Base-by-base conservation (phyloP, 2,797 vertebrate genomes). In the Syngnathus rostellatus region DNA sequence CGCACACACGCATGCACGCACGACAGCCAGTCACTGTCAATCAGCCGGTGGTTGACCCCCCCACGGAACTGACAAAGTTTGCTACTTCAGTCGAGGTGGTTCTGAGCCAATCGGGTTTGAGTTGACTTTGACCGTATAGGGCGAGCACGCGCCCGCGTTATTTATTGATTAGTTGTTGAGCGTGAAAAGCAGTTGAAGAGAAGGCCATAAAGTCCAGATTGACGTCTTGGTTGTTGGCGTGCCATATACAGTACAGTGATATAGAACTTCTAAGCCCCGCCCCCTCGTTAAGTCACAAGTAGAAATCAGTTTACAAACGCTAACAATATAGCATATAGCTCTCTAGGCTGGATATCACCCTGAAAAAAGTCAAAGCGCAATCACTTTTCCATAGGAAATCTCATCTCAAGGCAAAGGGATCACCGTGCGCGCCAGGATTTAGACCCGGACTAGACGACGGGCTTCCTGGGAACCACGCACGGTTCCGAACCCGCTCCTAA, bases 191-290 rank as follows among this genome's bases (percentile, higher is more conserved):
- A 79, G 68, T 83, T 86, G 80, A 21, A 25, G 77, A 88, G 83
- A 91, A 90, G 88, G 86, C 86, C 86, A 85, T 90, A 86, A 84
- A 89, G 83, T 88, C 89, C 88, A 78, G 87, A 91, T 90, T 88
- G 86, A 89, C 31, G 84, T 89, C 81, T 89, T 85, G 89, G 85
- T 90, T 90, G 91, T 89, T 85, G 87, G 84, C 88, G 90, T 91
- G 88, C 89, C 86, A 89, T 92, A 92, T 93, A 93, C 92, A 93
- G 91, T 93, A 92, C 91, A 91, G 82, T 81, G 90, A 93, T 93
- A 92, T 89, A 86, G 77, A 84, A 86, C 82, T 76, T 87, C 80
- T 79, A 77, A 87, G 88, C 84, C 83, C 83, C 82, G 77, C 77
- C 78, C 84, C 71, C 84, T 82, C 86, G 71, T 81, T 87, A 89